Percentiles rank a stretch among this genome's conserved stretches.
Evolutionary conservation across 2,797 vertebrate genomes (phyloP).

Genomic region (Carcharodon carcharias): DNA sequence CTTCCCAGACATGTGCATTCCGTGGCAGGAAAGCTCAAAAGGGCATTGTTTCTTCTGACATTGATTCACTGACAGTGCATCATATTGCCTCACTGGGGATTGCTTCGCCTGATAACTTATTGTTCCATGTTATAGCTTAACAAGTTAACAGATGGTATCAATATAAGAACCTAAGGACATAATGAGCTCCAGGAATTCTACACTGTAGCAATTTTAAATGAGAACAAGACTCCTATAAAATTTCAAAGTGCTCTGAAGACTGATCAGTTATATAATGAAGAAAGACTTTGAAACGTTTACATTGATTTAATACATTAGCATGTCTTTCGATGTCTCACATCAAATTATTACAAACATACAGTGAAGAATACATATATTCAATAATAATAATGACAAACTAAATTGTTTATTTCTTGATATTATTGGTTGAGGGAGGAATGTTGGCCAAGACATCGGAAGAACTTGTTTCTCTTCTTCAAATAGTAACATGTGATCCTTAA

Average conservation of each 20-base stretch:
- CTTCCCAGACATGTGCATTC: conserved; percentile 13
- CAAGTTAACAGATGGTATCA: conserved; percentile 27
- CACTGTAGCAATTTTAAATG: background rate
- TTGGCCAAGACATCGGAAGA: background rate
- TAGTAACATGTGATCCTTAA: background rate
- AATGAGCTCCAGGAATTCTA: conserved; percentile 9
- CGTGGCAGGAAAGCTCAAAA: conserved; percentile 10
- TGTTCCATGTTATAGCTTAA: conserved; percentile 24
- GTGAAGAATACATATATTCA: background rate
- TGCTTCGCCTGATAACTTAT: conserved; percentile 26
- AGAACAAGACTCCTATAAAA: background rate
- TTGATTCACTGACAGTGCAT: conserved; percentile 16
- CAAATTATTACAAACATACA: background rate
- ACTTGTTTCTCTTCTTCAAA: background rate
- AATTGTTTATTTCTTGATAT: background rate
- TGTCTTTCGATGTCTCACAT: background rate
- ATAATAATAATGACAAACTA: background rate
- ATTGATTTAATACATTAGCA: background rate
- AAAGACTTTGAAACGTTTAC: background rate
- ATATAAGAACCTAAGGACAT: background rate
- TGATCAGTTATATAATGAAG: background rate
- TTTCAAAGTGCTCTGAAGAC: background rate
- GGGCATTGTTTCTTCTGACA: conserved; percentile 25
- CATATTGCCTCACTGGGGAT: conserved; percentile 4
- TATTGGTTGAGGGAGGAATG: background rate